These are phyloP conservation scores for Meganola albula DNA, from an alignment of 2,888 invertebrate genomes.

Conservation along the genomic window DNA sequence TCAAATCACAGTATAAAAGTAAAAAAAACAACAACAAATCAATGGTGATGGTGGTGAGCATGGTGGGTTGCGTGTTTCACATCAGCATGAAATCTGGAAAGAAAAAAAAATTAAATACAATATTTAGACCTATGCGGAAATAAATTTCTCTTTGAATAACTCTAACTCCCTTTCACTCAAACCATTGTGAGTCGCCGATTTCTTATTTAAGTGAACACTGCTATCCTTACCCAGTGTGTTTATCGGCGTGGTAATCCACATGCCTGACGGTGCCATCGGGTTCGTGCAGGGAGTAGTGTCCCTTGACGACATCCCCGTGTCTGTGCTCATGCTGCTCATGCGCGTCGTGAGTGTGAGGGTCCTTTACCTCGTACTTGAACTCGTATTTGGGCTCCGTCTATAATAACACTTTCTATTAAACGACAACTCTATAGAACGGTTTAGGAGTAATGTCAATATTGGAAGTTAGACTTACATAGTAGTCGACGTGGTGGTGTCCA, in stretches of 20 bases:
- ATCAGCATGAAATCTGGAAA: conserved; percentile 34
- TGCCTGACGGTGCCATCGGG: conserved; percentile 69
- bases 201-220: no score
- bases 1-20: no score
- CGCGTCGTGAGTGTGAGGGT: conserved; percentile 71
- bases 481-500: neutral
- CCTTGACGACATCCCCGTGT: conserved; percentile 61
- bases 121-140: no score
- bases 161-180: no score
- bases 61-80: conserved; percentile 33
- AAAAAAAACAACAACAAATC: neutral
- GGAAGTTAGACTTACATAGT: neutral
- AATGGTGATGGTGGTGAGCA: conserved; percentile 17
- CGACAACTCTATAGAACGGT: neutral
- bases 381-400: conserved; percentile 39
- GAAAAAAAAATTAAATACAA: conserved; percentile 6
- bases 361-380: conserved; percentile 42
- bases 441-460: neutral
- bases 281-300: conserved; percentile 53
- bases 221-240: conserved; percentile 56
- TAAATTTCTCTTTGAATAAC: no score
- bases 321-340: conserved; percentile 66
- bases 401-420: neutral
- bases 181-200: neutral
- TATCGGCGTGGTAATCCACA: conserved; percentile 69